Conservation (phyloP, 2,797 vertebrate species). For the Lagodon rhomboides region DNA sequence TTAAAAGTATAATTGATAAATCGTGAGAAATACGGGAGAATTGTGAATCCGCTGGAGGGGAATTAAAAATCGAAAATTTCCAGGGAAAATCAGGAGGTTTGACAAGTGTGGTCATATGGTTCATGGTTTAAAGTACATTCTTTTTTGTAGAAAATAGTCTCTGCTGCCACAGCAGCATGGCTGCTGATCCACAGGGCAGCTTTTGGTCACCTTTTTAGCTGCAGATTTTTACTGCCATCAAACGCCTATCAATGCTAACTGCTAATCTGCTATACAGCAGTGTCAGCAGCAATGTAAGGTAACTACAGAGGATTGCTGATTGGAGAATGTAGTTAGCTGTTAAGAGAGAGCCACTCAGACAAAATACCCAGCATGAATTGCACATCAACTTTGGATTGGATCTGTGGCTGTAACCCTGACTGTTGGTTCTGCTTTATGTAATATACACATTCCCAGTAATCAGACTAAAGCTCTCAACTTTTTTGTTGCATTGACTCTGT, state of each 20-base stretch:
- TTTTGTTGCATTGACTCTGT: background rate
- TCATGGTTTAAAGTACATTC: background rate
- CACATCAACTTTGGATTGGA: background rate
- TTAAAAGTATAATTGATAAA: too few relatives aligned
- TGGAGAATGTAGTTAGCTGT: background rate
- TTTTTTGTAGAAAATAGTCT: background rate
- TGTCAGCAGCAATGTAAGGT: background rate
- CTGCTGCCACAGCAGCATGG: background rate
- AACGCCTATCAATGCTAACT: background rate
- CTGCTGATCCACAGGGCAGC: background rate
- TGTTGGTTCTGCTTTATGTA: background rate
- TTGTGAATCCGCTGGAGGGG: too few relatives aligned
- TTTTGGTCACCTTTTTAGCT: too few relatives aligned
- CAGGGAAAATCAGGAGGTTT: too few relatives aligned
- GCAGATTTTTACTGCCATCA: too few relatives aligned
- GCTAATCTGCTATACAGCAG: background rate
- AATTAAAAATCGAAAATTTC: too few relatives aligned
- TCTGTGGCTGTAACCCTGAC: background rate
- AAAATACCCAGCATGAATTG: background rate
- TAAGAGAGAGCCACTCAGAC: background rate
- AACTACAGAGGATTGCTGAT: background rate
- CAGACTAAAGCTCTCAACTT: background rate
- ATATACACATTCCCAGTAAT: background rate
- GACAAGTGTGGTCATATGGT: background rate
- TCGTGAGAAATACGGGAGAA: too few relatives aligned